These are phyloP conservation scores for Sialia sialis DNA, from an alignment of 2,113 vertebrate genomes.

Conservation along the genomic window DNA sequence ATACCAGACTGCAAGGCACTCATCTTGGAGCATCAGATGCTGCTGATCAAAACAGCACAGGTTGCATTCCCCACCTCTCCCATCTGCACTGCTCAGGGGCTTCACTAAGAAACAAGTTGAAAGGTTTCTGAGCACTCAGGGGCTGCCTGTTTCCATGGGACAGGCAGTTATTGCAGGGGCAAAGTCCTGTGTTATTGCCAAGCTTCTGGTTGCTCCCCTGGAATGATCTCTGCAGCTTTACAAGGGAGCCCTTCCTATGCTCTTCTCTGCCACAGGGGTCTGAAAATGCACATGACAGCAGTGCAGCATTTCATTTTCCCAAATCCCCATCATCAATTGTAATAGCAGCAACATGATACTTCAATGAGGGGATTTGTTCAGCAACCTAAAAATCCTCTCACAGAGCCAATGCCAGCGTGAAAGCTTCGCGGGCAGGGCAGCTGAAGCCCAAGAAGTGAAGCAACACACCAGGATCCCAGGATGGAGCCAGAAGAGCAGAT, in stretches of 20 bases:
- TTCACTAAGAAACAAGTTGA: neutral
- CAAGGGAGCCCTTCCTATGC: neutral
- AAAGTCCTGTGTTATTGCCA: neutral
- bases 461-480: neutral
- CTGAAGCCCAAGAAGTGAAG: neutral
- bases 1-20: neutral
- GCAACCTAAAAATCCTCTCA: neutral
- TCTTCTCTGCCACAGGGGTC: neutral
- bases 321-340: neutral
- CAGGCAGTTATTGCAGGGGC: neutral
- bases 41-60: neutral
- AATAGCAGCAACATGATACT: neutral
- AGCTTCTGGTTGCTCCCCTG: neutral
- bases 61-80: neutral
- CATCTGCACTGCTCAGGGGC: neutral
- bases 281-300: neutral
- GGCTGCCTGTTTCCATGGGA: neutral
- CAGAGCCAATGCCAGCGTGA: neutral
- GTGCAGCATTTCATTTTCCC: neutral
- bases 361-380: neutral
- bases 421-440: neutral
- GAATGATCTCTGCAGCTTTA: neutral
- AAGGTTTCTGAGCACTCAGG: neutral
- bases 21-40: neutral
- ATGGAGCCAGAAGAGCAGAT: neutral